These are phyloP conservation scores for Apteryx mantelli DNA, from an alignment of 2,113 vertebrate genomes.

Conservation along the genomic window DNA sequence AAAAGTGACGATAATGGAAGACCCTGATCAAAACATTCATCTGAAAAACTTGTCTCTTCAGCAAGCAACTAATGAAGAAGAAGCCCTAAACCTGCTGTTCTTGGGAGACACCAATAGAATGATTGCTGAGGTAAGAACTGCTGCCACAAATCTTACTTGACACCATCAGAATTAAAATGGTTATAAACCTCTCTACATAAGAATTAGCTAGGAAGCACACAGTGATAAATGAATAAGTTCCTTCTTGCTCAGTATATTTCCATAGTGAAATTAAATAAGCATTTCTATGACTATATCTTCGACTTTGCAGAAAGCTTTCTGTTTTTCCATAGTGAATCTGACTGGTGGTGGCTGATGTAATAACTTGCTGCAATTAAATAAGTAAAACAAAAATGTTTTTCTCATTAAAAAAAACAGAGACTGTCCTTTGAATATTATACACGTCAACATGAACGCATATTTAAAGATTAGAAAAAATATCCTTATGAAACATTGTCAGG, in stretches of 20 bases:
- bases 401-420: neutral
- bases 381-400: neutral
- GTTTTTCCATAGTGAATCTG: neutral
- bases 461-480: neutral
- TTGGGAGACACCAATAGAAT: slow-evolving; percentile 97
- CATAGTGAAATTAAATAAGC: neutral
- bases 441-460: neutral
- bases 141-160: neutral
- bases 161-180: neutral
- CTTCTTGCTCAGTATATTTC: neutral
- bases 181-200: neutral
- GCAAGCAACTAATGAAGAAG: slow-evolving; percentile 91
- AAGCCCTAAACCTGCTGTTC: slow-evolving; percentile 95
- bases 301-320: neutral
- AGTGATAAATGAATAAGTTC: neutral
- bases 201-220: neutral
- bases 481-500: neutral
- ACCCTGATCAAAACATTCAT: slow-evolving; percentile 95
- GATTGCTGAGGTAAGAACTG: slow-evolving; percentile 90
- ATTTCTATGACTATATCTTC: neutral
- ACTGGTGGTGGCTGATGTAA: neutral
- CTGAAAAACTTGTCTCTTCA: slow-evolving; percentile 93
- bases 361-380: neutral
- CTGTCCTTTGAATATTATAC: neutral
- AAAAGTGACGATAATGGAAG: slow-evolving; percentile 93